Evolutionary conservation across 2,888 invertebrate genomes (phyloP), one percentile per base, ranked within the genome.

Genomic region (Pammene fasciana): DNA sequence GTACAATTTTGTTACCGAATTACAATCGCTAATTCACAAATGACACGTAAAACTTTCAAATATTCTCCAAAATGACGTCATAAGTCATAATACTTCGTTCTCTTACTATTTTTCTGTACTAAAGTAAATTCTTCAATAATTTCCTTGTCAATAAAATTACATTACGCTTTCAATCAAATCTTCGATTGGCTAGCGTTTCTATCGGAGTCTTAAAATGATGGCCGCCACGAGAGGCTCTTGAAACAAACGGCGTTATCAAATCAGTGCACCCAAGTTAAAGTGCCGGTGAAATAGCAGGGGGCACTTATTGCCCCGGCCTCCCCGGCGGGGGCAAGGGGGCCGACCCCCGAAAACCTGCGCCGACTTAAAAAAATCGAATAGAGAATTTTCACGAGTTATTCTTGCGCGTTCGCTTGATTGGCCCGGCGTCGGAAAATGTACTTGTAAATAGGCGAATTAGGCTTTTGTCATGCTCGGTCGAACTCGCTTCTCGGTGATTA

Each of bases 231-330:
- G 86, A 83, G 83, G 84, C 83, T 81, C 90, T 91, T 85, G 87
- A 86, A 90, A 90, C 90, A 90, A 91, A 91, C 89, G 90, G 88
- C 85, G 89, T 91, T 92, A 91, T 91, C 91, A 91, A 92, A 92
- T 91, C 92, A 91, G 85, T 90, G 90, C 92, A 89, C 87, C 89
- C 87, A 82, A 87, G 88, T 89, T 90, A 87, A 89, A 90, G 89
- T 87, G 86, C 86, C 90, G 86, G 89, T 89, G 88, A 88, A 91
- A 90, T 89, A 89, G 87, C 85, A 85, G 87, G 88, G 84, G 89
- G 87, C 86, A 87, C 89, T 91, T 90, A 89, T 88, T 88, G 85
- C 87, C 86, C 81, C 79, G 79, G 79, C 77, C 65, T 72, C 75
- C 74, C 74, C 72, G 45, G 72, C 72, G 57, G 59, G 65, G 68